Base-by-base conservation (phyloP, 2,113 vertebrate genomes). In the Blennius ocellaris region DNA sequence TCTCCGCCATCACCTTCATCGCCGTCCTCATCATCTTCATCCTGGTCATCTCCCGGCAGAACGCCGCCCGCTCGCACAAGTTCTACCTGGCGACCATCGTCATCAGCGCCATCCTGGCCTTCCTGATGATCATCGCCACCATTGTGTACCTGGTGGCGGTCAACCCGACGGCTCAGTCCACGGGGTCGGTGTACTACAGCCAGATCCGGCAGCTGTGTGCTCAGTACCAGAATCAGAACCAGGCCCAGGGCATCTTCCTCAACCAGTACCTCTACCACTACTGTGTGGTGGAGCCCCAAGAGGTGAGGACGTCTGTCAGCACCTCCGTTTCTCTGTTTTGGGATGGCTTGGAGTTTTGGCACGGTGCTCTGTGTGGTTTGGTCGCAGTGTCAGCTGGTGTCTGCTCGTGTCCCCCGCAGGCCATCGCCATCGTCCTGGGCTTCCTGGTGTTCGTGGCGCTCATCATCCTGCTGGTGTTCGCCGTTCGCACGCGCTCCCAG, bases 221-320 rank as follows among this genome's bases (percentile, higher is more conserved):
- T 43, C 96, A 97, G 85, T 97, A 93, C 76, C 94, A 96, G 71
- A 73, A 84, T 59, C 92, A 93, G 82, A 66, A 11, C 16, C 95
- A 91, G 73, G 67, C 70, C 7, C 79, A 94, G 30, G 94, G 93
- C 5, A 70, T 97, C 84, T 95, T 94, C 70, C 50, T 96, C 81
- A 96, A 96, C 93, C 96, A 96, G 12, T 97, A 97, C 84, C 88
- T 97, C 47, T 97, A 97, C 89, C 96, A 96, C 74, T 97, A 96
- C 89, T 97, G 96, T 57, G 95, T 97, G 76, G 96, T 97, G 82
- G 96, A 97, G 43, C 94, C 96, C 14, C 95, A 97, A 69, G 96
- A 97, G 96, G 96, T 96, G 82, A n/a, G 45, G 4, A 30, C 21
- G 4, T 30, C 21, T 4, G 2, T 30, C 21, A 30, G 21, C 21